Base-by-base conservation (phyloP, 2,888 invertebrate genomes). In the Dasysyrphus albostriatus region DNA sequence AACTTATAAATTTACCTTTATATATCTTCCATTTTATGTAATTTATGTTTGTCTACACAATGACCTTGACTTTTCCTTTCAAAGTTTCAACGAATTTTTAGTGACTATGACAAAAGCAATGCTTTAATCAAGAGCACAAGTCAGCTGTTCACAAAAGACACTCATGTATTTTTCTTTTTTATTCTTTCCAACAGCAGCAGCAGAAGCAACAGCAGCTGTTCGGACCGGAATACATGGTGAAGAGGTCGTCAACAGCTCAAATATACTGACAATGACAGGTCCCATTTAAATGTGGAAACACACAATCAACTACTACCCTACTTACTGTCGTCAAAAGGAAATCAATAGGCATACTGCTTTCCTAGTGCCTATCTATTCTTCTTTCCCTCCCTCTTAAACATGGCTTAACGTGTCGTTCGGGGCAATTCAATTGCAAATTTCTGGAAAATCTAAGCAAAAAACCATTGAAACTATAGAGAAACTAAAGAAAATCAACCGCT, bases 231-330 rank as follows among this genome's bases (percentile, higher is more conserved):
- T 63, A 49, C 10, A 63, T 44, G 14, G 3, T 77, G 56, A 59
- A 78, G 67, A 73, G 83, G 75, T 75, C 80, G 80, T 72, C 79
- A 73, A 65, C 58, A 80, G 58, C 69, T 63, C 58, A 58, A 70
- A 19, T 54, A 44, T 16, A 69, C 63, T 39, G n/a, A 51, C 44
- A 72, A 59, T 73, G 73, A 81, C 81, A 81, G 81, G 73, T 77
- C 29, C 76, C 56, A 77, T 73, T 77, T 77, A 82, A 77, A 82
- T 85, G 77, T 82, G 67, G 54, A 77, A 80, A 69, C 84, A 61
- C 44, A 81, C 81, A 84, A 76, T 81, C 82, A 78, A 87, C 87
- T 83, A 87, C 87, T 87, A 83, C 70, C 87, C 87, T 83, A 87
- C 78, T 87, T 83, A 87, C 83, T 87, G 83, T 83, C 70, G 74